Conservation (phyloP, 2,888 invertebrate genomes). For the Sarcophaga caerulescens region DNA sequence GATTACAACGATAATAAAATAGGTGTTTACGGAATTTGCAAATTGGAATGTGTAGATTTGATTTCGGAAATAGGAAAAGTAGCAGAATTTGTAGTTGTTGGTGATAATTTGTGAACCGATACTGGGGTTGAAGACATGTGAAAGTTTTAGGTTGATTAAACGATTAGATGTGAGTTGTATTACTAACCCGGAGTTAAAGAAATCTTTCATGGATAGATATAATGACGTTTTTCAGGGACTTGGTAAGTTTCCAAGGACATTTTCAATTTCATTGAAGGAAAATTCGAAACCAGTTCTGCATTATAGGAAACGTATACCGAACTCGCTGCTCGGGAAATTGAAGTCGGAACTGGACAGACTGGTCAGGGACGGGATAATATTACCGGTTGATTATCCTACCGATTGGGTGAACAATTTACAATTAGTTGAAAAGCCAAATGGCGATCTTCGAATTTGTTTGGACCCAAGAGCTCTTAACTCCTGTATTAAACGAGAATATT, state of each 20-base stretch:
- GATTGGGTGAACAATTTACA: slow-evolving; percentile 70
- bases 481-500: slow-evolving; percentile 71
- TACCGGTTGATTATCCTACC: slow-evolving; percentile 68
- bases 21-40: too few species aligned
- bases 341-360: slow-evolving; percentile 64
- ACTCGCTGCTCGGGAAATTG: slow-evolving; percentile 55
- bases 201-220: slow-evolving; percentile 27
- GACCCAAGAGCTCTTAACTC: slow-evolving; percentile 71
- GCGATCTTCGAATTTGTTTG: slow-evolving; percentile 66
- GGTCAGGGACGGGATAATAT: slow-evolving; percentile 63
- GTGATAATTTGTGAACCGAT: slow-evolving; percentile 50
- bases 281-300: slow-evolving; percentile 66
- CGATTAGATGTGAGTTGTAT: slow-evolving; percentile 70
- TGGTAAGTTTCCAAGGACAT: slow-evolving; percentile 62
- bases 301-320: slow-evolving; percentile 69
- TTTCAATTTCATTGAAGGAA: slow-evolving; percentile 59
- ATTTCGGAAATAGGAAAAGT: background rate
- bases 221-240: slow-evolving; percentile 62
- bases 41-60: background rate
- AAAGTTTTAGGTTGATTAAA: slow-evolving; percentile 35
- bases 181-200: slow-evolving; percentile 37
- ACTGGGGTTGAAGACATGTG: slow-evolving; percentile 24
- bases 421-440: slow-evolving; percentile 70
- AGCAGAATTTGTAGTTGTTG: slow-evolving; percentile 38
- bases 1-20: too few species aligned